Evolutionary conservation across 2,888 invertebrate species (phyloP).

Genomic region (Drosophila sordidula): DNA sequence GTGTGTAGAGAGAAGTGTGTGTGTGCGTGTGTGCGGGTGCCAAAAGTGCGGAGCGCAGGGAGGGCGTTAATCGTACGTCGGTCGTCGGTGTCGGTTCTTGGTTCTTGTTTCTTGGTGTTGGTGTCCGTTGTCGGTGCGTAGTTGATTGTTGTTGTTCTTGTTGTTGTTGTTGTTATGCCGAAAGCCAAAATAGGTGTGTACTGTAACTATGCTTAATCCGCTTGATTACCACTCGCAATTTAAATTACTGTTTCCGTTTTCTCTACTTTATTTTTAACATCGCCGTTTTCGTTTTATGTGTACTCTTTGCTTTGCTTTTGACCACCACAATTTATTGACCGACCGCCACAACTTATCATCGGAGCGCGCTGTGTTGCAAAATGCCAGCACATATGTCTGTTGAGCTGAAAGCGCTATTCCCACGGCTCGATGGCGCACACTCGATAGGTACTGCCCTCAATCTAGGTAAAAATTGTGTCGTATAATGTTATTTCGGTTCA

Average conservation of each 20-base stretch:
- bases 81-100: slow-evolving; percentile 53
- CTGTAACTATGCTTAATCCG: slow-evolving; percentile 56
- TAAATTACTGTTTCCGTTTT: slow-evolving; percentile 68
- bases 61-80: slow-evolving; percentile 65
- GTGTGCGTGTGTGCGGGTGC: slow-evolving; percentile 47
- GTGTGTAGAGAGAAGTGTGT: slow-evolving; percentile 26
- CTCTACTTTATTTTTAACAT: slow-evolving; percentile 69
- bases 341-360: slow-evolving; percentile 56
- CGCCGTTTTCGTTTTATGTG: slow-evolving; percentile 71
- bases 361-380: slow-evolving; percentile 50
- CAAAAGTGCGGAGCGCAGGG: slow-evolving; percentile 57
- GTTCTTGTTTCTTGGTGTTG: slow-evolving; percentile 38
- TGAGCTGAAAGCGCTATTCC: slow-evolving; percentile 15
- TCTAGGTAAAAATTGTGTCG: background rate
- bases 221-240: slow-evolving; percentile 72
- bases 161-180: slow-evolving; percentile 41
- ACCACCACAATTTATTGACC: slow-evolving; percentile 64
- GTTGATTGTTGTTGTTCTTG: slow-evolving; percentile 54
- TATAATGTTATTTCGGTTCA: background rate
- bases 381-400: slow-evolving; percentile 16
- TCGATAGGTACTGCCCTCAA: background rate
- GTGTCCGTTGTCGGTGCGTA: slow-evolving; percentile 65
- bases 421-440: background rate
- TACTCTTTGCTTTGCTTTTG: slow-evolving; percentile 68
- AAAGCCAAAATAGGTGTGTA: slow-evolving; percentile 51